Evolutionary conservation across 2,888 invertebrate genomes (phyloP), one percentile per base, ranked within the genome.

Genomic region (Ypsolopha sequella): DNA sequence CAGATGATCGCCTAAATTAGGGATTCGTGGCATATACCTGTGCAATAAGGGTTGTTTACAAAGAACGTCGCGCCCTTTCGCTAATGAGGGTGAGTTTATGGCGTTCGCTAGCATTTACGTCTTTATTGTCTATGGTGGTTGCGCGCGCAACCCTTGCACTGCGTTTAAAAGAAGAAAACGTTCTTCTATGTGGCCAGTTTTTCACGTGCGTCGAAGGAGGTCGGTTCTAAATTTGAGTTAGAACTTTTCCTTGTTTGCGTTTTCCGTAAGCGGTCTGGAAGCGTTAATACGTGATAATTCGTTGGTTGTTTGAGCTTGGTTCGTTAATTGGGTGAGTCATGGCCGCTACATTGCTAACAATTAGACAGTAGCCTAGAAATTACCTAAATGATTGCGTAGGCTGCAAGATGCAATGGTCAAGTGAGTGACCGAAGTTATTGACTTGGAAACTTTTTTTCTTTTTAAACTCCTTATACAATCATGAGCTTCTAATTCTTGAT

Each of bases 71-170:
- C 80, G 78, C 80, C 84, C 82, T 80, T 77, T 77, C 70, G 64
- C 78, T 85, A 85, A 85, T 82, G 84, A 81, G 82, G 77, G 68
- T 13, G 76, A 71, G 69, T 82, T 82, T 80, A 81, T 80, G 74
- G 78, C 76, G 73, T 70, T 63, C 65, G 73, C 69, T 77, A 70
- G 73, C 78, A 77, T 82, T 80, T 79, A 73, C 36, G 72, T 63
- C 76, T 73, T 77, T 80, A 81, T 79, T 76, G 71, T 73, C 62
- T 65, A 55, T 47, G 36, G 47, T 36, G 13, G 36, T 6, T 85
- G 85, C 85, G 85, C 85, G 85, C 85, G 85, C 85, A 85, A 61
- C 72, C 69, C 76, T 24, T 67, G 65, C 66, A 57, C 56, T 59
- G 58, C 63, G 65, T 70, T 78, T 84, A 84, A 74, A 85, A 81